A percentile compares a stretch with the other conserved stretches of the same genome.
phyloP scores from a whole-genome alignment of 2,113 vertebrate species.

The Arvicanthis niloticus region DNA sequence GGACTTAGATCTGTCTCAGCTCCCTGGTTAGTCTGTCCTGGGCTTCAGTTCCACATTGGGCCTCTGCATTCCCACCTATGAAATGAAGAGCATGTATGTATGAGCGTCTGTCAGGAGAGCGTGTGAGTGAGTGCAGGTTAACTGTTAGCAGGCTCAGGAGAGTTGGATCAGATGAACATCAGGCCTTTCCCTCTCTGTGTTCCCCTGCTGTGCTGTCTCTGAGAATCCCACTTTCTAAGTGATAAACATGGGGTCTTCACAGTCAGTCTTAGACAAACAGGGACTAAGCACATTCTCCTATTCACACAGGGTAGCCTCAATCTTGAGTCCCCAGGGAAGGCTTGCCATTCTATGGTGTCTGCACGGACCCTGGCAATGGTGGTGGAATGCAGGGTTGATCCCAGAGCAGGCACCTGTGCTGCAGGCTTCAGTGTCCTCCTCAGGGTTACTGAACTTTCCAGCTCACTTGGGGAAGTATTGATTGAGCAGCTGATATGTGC shows the following conservation, averaged over 20 bases:
- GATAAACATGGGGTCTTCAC: background rate
- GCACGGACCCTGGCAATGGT: background rate
- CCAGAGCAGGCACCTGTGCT: background rate
- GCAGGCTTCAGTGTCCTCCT: fast-evolving
- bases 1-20: background rate
- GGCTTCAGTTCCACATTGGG: background rate
- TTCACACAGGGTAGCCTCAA: background rate
- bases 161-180: background rate
- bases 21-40: background rate
- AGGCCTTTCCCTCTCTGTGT: background rate
- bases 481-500: background rate
- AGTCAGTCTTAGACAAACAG: background rate
- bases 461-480: background rate
- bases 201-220: background rate
- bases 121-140: background rate
- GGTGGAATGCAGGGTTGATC: background rate
- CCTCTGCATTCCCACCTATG: background rate
- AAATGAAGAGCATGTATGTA: background rate
- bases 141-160: background rate
- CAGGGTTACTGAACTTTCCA: background rate
- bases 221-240: background rate
- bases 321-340: background rate
- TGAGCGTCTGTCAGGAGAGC: too few species aligned
- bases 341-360: background rate
- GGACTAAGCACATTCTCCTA: background rate